Evolutionary conservation across 1,140 invertebrate species (phyloP), one percentile per base, ranked within the genome.

Genomic region (Lethocerus indicus): DNA sequence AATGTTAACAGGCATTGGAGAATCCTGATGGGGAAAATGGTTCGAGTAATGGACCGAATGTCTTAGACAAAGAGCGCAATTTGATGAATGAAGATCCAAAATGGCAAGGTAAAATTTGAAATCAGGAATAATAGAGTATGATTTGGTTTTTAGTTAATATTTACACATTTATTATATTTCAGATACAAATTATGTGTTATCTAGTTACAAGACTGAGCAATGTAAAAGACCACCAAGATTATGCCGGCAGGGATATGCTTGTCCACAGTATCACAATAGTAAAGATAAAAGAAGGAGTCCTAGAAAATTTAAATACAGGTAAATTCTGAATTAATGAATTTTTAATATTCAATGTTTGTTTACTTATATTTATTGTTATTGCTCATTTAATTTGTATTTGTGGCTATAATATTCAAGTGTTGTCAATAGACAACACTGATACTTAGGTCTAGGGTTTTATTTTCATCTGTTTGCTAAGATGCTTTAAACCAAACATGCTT

Each of bases 11-110:
- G 62, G 79, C 81, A 6, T 67, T 89, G 54, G 87, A 92, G 58
- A 78, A 78, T 60, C 74, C 76, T 3, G 75, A 81, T 50, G 68
- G 73, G 27, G 73, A 76, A 2, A 80, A 78, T 54, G 69, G 71
- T 3, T 75, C 74, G 26, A 71, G 72, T 45, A 79, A 78, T 55
- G 85, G 83, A 28, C 83, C 86, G 49, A 92, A 92, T 68, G 85
- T 83, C 47, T 71, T 94, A 59, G 89, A 94, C 65, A 91, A 91
- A 64, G 89, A 94, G 69, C 71, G 88, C 51, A 92, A 89, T 72
- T 74, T 94, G 57, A 85, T 96, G 76, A 92, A 91, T 69, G 94
- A 98, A 72, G 94, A 98, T 72, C 93, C 93, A 5, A 94, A 92
- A 66, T 98, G 94, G 94, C 93, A 97, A 80, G 82, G 82, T 85